Conservation (phyloP, 2,888 invertebrate genomes). For the Unio pictorum region DNA sequence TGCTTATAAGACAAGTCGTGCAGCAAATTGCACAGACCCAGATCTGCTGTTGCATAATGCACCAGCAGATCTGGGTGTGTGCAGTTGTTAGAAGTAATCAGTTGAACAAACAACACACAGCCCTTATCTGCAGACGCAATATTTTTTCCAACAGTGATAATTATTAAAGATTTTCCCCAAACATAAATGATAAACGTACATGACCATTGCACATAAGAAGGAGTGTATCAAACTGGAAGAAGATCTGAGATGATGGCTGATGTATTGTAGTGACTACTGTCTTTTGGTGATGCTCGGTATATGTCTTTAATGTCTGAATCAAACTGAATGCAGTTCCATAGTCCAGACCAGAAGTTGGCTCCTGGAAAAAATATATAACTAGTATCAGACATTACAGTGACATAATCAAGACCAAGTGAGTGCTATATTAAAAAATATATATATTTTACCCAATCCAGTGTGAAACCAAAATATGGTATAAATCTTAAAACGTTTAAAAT, state of each 20-base stretch:
- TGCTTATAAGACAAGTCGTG: too few relatives aligned
- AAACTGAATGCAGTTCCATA: constrained; percentile 84
- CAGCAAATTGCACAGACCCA: too few relatives aligned
- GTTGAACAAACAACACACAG: too few relatives aligned
- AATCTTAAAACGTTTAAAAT: too few relatives aligned
- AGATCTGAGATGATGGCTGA: constrained; percentile 88
- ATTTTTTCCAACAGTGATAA: not conserved
- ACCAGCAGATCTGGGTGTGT: too few relatives aligned
- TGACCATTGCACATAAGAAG: constrained; percentile 77
- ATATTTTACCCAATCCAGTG: too few relatives aligned
- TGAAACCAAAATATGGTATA: too few relatives aligned
- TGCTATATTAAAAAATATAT: too few relatives aligned
- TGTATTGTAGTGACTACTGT: constrained; percentile 86
- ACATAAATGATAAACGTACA: constrained; percentile 40
- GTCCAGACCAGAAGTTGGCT: constrained; percentile 87
- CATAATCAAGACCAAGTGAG: too few relatives aligned
- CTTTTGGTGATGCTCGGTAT: constrained; percentile 83
- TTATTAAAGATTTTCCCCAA: not conserved
- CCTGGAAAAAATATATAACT: constrained; percentile 73
- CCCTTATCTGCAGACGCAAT: not conserved
- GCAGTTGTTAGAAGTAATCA: too few relatives aligned
- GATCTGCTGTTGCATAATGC: too few relatives aligned
- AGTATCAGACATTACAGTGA: too few relatives aligned
- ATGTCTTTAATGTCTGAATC: constrained; percentile 82
- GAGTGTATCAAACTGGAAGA: constrained; percentile 86